phyloP scores from a whole-genome alignment of 2,113 vertebrate species.

The Phalacrocorax brasilianus region DNA sequence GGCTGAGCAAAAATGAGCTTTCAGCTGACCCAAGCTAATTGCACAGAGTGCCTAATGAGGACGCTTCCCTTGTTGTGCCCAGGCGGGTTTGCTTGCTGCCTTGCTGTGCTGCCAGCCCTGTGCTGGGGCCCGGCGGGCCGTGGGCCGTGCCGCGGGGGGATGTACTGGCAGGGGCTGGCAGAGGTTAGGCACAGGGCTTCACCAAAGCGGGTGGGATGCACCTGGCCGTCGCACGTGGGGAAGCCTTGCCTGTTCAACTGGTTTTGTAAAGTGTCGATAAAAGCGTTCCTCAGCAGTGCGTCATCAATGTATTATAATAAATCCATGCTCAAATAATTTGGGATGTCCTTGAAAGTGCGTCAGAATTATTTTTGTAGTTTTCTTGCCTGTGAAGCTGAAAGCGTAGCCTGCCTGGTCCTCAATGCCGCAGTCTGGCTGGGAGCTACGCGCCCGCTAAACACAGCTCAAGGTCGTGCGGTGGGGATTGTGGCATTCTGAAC shows the following conservation, averaged over 20 bases:
- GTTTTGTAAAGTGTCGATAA: accelerated
- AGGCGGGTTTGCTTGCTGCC: not conserved
- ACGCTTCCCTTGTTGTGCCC: not conserved
- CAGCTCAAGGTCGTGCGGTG: not conserved
- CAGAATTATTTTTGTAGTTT: not conserved
- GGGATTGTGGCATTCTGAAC: not conserved
- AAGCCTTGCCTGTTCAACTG: not conserved
- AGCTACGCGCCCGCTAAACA: accelerated
- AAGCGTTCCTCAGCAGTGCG: not conserved
- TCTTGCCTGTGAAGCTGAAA: not conserved
- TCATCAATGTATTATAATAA: not conserved
- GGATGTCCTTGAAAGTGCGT: not conserved
- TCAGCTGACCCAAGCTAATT: not conserved
- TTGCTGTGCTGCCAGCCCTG: not conserved
- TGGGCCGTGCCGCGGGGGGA: accelerated
- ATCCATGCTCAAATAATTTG: not conserved
- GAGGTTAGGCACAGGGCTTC: not conserved
- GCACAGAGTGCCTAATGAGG: accelerated
- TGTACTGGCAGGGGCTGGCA: accelerated
- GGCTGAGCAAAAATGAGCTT: not conserved
- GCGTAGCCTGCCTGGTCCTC: accelerated
- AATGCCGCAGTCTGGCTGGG: accelerated
- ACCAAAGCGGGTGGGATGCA: not conserved
- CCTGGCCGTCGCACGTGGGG: accelerated
- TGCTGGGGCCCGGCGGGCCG: accelerated